These are phyloP conservation scores for Sarcophaga bullata DNA, from an alignment of 1,140 invertebrate species.

Conservation along the genomic window DNA sequence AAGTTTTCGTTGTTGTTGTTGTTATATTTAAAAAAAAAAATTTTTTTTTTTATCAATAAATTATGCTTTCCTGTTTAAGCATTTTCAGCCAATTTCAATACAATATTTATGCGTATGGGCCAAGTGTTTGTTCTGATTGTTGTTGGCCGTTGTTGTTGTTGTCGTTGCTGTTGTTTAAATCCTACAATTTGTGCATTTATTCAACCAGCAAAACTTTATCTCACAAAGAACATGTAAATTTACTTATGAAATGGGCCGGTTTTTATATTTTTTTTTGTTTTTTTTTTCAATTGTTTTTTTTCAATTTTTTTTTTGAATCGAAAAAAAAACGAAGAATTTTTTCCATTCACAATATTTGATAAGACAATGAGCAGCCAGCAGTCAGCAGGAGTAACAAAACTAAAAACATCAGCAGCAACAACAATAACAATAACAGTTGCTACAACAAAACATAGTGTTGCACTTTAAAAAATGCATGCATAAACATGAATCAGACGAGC, in stretches of 20 bases:
- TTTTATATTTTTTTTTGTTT: neutral
- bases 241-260: slow-evolving; percentile 39
- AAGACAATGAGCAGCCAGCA: slow-evolving; percentile 4
- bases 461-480: slow-evolving; percentile 34
- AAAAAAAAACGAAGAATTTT: too few species aligned
- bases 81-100: slow-evolving; percentile 25
- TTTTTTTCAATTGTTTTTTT: neutral
- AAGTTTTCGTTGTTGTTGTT: neutral
- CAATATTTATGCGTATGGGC: slow-evolving; percentile 5
- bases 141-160: neutral
- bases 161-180: slow-evolving; percentile 1
- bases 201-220: slow-evolving; percentile 30
- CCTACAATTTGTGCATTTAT: slow-evolving; percentile 17
- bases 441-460: slow-evolving; percentile 35
- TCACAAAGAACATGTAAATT: slow-evolving; percentile 40
- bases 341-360: slow-evolving; percentile 28
- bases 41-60: slow-evolving; percentile 39
- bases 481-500: neutral
- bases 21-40: neutral
- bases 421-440: neutral
- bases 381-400: neutral
- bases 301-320: neutral
- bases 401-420: neutral
- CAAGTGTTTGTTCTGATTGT: neutral
- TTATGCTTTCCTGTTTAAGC: slow-evolving; percentile 41